Percentiles rank a stretch among this genome's conserved stretches.
Evolutionary conservation across 2,888 invertebrate genomes (phyloP).

Genomic region (Anorthoa munda): DNA sequence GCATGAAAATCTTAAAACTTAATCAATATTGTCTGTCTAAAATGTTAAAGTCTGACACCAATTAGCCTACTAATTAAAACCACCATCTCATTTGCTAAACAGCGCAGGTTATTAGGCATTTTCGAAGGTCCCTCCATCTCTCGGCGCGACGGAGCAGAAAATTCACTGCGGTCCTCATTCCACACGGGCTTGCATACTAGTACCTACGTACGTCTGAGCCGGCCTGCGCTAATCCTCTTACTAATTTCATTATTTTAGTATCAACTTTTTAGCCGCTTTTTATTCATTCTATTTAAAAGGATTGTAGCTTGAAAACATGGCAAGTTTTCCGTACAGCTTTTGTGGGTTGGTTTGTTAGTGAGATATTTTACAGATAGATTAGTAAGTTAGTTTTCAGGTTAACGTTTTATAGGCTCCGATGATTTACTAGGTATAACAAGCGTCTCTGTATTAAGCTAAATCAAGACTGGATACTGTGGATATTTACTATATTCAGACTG

Average conservation of each 20-base stretch:
- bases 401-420: no score
- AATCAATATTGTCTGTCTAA: not conserved
- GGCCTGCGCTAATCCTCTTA: conserved; percentile 58
- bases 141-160: conserved; percentile 83
- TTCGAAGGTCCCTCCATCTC: conserved; percentile 81
- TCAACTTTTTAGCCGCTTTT: conserved; percentile 41
- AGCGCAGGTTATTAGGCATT: conserved; percentile 69
- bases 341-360: not conserved
- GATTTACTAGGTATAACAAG: not conserved
- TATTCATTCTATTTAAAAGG: conserved; percentile 45
- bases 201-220: conserved; percentile 48
- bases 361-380: not conserved
- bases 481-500: no score
- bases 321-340: not conserved
- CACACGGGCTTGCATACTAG: conserved; percentile 76
- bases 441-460: not conserved
- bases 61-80: conserved; percentile 61
- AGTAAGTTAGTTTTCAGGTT: not conserved
- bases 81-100: conserved; percentile 62
- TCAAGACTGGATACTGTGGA: not conserved
- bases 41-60: conserved; percentile 22
- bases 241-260: conserved; percentile 63
- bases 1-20: not conserved
- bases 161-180: conserved; percentile 84
- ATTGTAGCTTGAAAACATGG: conserved; percentile 26